Percentiles rank a stretch among this genome's conserved stretches.
phyloP scores from a whole-genome alignment of 2,888 invertebrate genomes.

The Spisula solida region DNA sequence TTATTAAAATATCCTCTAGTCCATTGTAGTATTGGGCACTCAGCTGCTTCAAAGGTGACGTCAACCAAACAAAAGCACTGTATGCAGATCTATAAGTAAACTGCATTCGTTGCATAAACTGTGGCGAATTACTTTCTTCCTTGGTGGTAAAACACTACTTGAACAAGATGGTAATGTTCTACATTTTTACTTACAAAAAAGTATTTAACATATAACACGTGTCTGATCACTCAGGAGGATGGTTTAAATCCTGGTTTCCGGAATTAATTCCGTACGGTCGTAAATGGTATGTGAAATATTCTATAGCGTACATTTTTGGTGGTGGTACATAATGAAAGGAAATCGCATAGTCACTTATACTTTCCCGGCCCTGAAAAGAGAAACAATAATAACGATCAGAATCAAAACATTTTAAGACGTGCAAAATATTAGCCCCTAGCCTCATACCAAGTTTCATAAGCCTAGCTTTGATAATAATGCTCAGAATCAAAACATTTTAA shows the following conservation, averaged over 20 bases:
- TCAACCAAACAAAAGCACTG: too few species aligned
- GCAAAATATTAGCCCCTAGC: neutral
- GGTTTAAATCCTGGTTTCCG: slow-evolving; percentile 42
- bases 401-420: neutral
- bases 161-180: too few species aligned
- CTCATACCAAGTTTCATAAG: neutral
- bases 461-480: neutral
- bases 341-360: slow-evolving; percentile 84
- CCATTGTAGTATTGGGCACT: too few species aligned
- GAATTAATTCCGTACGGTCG: slow-evolving; percentile 34
- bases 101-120: too few species aligned
- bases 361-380: slow-evolving; percentile 80
- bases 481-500: neutral
- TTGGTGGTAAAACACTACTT: too few species aligned
- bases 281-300: slow-evolving; percentile 54
- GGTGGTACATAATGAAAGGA: slow-evolving; percentile 83
- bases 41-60: too few species aligned
- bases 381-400: neutral
- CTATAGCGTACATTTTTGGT: slow-evolving; percentile 77
- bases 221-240: neutral
- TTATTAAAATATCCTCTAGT: too few species aligned
- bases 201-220: neutral
- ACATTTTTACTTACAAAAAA: too few species aligned
- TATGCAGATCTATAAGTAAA: too few species aligned
- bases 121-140: too few species aligned